Conservation (phyloP, 1,140 invertebrate species). For the Diprion similis region DNA sequence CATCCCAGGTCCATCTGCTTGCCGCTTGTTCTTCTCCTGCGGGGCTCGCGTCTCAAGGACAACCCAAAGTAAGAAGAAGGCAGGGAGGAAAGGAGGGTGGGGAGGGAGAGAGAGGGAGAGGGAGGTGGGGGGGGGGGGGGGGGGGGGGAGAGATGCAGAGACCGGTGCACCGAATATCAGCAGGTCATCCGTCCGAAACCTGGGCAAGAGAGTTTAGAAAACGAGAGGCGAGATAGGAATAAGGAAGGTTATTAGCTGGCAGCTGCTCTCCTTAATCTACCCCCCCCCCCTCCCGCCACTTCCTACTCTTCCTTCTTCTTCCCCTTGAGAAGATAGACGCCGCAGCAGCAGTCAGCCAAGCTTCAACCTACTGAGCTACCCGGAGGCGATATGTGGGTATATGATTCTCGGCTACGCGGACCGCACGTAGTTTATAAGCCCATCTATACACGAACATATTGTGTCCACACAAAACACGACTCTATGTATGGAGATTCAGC, state of each 20-base stretch:
- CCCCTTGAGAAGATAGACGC: constrained; percentile 12
- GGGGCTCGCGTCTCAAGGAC: neutral
- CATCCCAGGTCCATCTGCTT: constrained; percentile 14
- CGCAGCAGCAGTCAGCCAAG: constrained; percentile 13
- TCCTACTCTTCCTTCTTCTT: too few species aligned
- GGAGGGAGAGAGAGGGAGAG: constrained; percentile 26
- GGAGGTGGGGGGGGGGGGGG: constrained; percentile 23
- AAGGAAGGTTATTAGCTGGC: constrained; percentile 45
- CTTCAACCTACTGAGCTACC: neutral
- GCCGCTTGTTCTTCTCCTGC: neutral
- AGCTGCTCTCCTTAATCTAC: constrained; percentile 45
- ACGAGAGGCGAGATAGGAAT: constrained; percentile 30
- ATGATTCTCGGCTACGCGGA: too few species aligned
- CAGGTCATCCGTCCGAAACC: neutral
- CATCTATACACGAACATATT: too few species aligned
- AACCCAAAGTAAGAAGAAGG: neutral
- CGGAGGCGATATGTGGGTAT: neutral
- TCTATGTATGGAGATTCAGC: too few species aligned
- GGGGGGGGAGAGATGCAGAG: constrained; percentile 21
- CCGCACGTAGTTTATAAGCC: too few species aligned
- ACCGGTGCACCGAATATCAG: constrained; percentile 24
- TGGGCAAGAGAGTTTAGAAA: neutral
- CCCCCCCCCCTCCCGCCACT: neutral
- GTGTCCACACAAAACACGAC: too few species aligned
- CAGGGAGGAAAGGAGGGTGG: constrained; percentile 11